Evolutionary conservation across 92 coral and sea anemone genomes (phyloP).

Genomic region (Desmophyllum pertusum): DNA sequence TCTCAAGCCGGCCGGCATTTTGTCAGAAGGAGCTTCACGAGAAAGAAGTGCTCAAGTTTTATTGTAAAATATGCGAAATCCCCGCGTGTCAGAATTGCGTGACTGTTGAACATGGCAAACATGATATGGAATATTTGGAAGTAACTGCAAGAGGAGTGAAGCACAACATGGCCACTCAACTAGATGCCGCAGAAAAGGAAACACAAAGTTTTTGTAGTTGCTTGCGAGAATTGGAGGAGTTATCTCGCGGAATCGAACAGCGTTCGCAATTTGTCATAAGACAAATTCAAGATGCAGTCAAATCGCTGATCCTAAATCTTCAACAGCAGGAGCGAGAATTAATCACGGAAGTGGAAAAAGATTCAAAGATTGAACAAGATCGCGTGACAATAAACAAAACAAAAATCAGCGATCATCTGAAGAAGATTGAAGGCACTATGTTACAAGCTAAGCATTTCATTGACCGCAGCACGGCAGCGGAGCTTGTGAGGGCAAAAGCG

Average conservation of each 20-base stretch:
- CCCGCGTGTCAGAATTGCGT: slow-evolving; percentile 47
- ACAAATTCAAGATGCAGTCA: not conserved
- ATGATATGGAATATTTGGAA: slow-evolving; percentile 34
- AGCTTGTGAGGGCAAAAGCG: not conserved
- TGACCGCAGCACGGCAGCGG: slow-evolving; percentile 3
- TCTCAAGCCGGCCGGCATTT: slow-evolving; percentile 34
- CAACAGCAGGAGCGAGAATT: not conserved
- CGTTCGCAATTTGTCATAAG: not conserved
- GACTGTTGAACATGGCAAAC: slow-evolving; percentile 35
- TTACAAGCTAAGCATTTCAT: not conserved
- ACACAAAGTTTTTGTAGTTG: not conserved
- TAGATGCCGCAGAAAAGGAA: not conserved
- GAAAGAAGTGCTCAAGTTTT: slow-evolving; percentile 48
- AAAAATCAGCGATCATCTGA: not conserved
- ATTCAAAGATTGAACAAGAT: not conserved
- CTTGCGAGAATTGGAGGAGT: not conserved
- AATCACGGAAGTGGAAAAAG: not conserved
- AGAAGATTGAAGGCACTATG: not conserved
- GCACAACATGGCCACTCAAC: not conserved
- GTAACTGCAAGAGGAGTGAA: slow-evolving; percentile 24
- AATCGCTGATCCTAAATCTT: not conserved
- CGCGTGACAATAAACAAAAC: not conserved
- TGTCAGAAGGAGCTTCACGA: slow-evolving; percentile 42
- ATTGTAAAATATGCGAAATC: slow-evolving; percentile 38
- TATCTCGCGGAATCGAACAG: not conserved